Conservation (phyloP, 2,888 invertebrate species). For the Sipunculus nudus region DNA sequence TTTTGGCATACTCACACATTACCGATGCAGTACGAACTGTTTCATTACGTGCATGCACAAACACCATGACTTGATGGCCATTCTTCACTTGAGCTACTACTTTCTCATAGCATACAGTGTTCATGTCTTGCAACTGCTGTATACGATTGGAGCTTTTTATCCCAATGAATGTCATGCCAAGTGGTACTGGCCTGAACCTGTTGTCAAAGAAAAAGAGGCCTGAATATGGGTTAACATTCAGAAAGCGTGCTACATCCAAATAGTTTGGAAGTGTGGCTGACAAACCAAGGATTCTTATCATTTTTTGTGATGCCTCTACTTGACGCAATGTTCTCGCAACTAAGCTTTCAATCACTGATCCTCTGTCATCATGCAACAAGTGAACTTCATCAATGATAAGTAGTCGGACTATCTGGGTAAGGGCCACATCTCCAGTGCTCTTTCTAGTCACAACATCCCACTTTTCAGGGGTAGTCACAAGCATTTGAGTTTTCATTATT, state of each 20-base stretch:
- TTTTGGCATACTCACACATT: slow-evolving; percentile 76
- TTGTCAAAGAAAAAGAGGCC: slow-evolving; percentile 88
- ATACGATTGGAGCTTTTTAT: slow-evolving; percentile 56
- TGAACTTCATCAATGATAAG: slow-evolving; percentile 95
- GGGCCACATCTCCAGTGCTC: slow-evolving; percentile 66
- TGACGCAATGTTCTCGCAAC: slow-evolving; percentile 95
- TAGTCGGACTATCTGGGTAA: slow-evolving; percentile 89
- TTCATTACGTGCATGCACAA: slow-evolving; percentile 97
- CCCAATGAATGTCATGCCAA: slow-evolving; percentile 88
- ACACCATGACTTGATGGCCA: slow-evolving; percentile 97
- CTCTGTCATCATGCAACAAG: slow-evolving; percentile 94
- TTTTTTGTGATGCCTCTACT: slow-evolving; percentile 72
- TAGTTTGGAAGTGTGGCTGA: slow-evolving; percentile 99
- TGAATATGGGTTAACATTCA: slow-evolving; percentile 87
- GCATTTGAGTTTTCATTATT: slow-evolving; percentile 94
- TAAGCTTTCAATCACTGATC: slow-evolving; percentile 95
- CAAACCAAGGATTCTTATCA: slow-evolving; percentile 96
- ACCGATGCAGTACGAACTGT: slow-evolving; percentile 89
- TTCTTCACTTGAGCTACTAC: slow-evolving; percentile 81
- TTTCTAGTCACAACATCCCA: slow-evolving; percentile 99
- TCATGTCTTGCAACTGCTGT: slow-evolving; percentile 81
- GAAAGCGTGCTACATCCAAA: slow-evolving; percentile 91
- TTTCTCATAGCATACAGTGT: slow-evolving; percentile 92
- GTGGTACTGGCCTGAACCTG: slow-evolving; percentile 85
- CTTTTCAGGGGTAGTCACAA: slow-evolving; percentile 98